Conservation (phyloP, 2,113 vertebrate species). For the Oncorhynchus tshawytscha region DNA sequence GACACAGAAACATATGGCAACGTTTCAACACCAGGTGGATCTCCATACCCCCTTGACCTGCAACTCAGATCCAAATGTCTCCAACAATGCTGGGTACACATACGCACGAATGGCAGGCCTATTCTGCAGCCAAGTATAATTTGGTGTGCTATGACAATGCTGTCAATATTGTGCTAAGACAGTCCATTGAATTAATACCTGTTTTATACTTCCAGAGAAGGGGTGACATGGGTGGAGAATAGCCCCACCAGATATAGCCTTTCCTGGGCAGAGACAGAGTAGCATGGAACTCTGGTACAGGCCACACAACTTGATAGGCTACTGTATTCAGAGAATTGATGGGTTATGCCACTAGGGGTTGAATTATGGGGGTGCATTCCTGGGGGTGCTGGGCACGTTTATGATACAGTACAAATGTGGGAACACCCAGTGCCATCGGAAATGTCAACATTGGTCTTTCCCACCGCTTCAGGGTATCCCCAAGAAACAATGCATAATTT, state of each 20-base stretch:
- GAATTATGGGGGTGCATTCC: background rate
- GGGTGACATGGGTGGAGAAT: constrained; percentile 3
- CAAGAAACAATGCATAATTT: too few relatives aligned
- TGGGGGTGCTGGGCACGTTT: background rate
- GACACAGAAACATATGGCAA: too few relatives aligned
- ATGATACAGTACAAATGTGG: background rate
- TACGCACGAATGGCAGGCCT: too few relatives aligned
- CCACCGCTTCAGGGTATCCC: too few relatives aligned
- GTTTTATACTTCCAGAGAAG: constrained; percentile 1
- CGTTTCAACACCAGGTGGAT: too few relatives aligned
- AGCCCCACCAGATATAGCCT: background rate
- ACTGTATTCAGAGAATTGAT: background rate
- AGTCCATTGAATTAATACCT: background rate
- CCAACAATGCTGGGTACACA: too few relatives aligned
- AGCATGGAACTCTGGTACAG: background rate
- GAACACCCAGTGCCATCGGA: too few relatives aligned
- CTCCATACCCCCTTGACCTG: too few relatives aligned
- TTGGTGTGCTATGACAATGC: background rate
- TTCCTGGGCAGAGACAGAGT: background rate
- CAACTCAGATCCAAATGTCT: too few relatives aligned
- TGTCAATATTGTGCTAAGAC: background rate
- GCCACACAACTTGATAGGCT: background rate
- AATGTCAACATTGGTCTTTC: too few relatives aligned
- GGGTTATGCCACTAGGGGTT: background rate
- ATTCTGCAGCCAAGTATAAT: too few relatives aligned